Evolutionary conservation across 2,113 vertebrate genomes (phyloP).

Genomic region (Platichthys flesus): DNA sequence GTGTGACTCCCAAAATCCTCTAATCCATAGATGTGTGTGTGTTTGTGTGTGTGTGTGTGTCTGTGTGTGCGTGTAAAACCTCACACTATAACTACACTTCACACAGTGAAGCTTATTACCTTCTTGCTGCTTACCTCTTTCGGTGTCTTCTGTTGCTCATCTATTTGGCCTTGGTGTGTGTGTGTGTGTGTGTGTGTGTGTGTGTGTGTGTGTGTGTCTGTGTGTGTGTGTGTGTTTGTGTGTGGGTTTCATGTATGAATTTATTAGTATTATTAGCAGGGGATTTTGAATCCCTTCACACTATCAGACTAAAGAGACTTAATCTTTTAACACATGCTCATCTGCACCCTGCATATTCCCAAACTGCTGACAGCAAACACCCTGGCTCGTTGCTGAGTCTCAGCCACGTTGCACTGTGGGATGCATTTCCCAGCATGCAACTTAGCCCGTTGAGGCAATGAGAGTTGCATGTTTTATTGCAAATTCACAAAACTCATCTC

Average conservation of each 20-base stretch:
- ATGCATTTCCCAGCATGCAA: conserved; percentile 7
- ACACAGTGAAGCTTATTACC: conserved; percentile 50
- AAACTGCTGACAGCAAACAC: conserved; percentile 47
- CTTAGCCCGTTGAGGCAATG: conserved; percentile 1
- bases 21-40: conserved; percentile 29
- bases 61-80: not conserved
- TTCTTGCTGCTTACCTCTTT: conserved; percentile 17
- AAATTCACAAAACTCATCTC: conserved; percentile 30
- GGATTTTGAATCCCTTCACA: conserved; percentile 40
- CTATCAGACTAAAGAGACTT: conserved; percentile 27
- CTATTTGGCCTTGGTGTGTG: conserved; percentile 3
- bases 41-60: conserved; percentile 17
- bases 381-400: conserved; percentile 18
- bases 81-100: conserved; percentile 44
- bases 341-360: conserved; percentile 14
- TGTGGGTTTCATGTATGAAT: conserved; percentile 12
- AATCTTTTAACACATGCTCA: conserved; percentile 38
- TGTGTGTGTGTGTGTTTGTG: too few relatives aligned
- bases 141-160: too few relatives aligned
- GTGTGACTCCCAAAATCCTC: conserved; percentile 48
- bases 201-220: too few relatives aligned
- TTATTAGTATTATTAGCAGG: conserved; percentile 3
- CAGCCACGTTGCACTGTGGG: conserved; percentile 11
- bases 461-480: conserved; percentile 9
- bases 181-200: not conserved